Evolutionary conservation across 2,113 vertebrate genomes (phyloP), one percentile per base, ranked within the genome.

Genomic region (Tenebrosternarchus preto): DNA sequence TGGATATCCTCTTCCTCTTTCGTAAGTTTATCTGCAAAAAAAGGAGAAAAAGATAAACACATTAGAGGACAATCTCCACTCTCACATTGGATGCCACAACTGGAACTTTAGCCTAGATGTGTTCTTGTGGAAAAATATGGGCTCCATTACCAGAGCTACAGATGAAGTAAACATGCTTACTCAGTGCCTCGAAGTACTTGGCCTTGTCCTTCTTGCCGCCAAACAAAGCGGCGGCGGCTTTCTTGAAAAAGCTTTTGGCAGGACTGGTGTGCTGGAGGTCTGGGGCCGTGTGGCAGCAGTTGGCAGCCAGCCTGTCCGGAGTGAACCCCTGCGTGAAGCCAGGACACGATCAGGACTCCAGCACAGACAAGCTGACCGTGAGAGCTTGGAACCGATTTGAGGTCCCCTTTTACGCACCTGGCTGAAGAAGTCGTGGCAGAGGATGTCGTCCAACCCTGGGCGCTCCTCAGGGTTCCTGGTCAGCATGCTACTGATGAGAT

Each of bases 1-100:
- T 94, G 94, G 80, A 96, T 95, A 73, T 95, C 94, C 85, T 95
- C 95, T 24, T 95, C 95, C 87, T 96, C 95, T 91, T 94, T 96
- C 83, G 91, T 78, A 16, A 92, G 80, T 88, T 87, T 93, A 86
- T 94, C 94, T 96, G 81, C 31, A 25, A 46, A 77, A 59, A 64
- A 25, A 1, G n/a, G 2, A 46, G 2, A 46, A 31, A 36, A 33
- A 1, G 11, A 2, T 7, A 46, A 22, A 50, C 43, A 50, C 43
- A 50, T 15, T 50, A 50, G 20, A 70, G 16, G 2, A 46, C 6
- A 31, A 50, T 19, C 25, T 25, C 43, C 29, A 29, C 24, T 20
- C 24, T 50, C 46, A 73, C 25, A 70, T 50, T 22, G 12, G 29
- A 66, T 6, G 3, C 1, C 43, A 43, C 15, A 1, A n/a, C 4